Percentiles rank a stretch among this genome's conserved stretches.
These are phyloP conservation scores for Nasonovia ribisnigri DNA, from an alignment of 2,888 invertebrate genomes.

Conservation along the genomic window DNA sequence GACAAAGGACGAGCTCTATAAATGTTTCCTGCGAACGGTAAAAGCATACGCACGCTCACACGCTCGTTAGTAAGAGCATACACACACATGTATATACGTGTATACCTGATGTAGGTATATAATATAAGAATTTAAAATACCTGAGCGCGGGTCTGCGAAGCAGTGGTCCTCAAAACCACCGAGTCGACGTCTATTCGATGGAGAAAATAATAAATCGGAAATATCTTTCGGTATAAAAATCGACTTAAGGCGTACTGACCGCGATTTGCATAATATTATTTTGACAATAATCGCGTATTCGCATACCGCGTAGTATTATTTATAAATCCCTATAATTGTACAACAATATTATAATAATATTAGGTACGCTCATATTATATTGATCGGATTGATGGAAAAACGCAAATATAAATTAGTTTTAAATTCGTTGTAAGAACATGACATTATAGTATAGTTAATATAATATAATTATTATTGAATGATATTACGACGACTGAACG, in stretches of 20 bases:
- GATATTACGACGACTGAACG: background rate
- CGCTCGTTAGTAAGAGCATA: background rate
- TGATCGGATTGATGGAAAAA: background rate
- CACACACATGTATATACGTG: background rate
- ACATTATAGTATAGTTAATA: background rate
- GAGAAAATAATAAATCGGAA: background rate
- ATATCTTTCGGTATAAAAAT: background rate
- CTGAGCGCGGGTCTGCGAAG: background rate
- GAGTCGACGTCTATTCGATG: background rate
- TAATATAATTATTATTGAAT: background rate
- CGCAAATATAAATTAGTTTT: background rate
- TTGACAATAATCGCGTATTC: background rate
- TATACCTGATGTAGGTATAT: background rate
- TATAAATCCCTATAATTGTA: background rate
- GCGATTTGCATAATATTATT: background rate
- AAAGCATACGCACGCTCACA: background rate
- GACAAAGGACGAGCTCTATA: conserved; percentile 1
- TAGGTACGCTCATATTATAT: background rate
- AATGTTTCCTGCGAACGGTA: conserved; percentile 16
- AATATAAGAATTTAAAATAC: background rate
- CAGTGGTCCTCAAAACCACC: background rate
- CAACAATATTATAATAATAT: too few relatives aligned
- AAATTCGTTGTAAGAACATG: background rate
- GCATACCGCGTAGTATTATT: too few relatives aligned
- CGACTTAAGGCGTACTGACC: background rate